Evolutionary conservation across 2,888 invertebrate species (phyloP), one percentile per base, ranked within the genome.

Genomic region (Zaprionus bogoriensis): DNA sequence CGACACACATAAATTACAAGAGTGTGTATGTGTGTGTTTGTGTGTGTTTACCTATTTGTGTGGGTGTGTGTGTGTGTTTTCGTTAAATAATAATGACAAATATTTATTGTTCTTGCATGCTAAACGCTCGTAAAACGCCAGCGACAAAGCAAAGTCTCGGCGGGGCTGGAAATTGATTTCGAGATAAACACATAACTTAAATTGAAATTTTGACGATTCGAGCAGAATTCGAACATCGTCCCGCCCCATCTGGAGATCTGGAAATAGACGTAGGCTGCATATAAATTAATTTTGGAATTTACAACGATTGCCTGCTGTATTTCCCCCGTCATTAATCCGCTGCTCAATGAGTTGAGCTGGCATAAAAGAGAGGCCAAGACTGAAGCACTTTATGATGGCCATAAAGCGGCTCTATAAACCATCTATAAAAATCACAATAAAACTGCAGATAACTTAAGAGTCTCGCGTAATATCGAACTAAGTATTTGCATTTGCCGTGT

Each of bases 21-120:
- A 32, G 12, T 36, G 7, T 3, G 2, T 6, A 2, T 6, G 14
- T 14, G 9, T 4, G 32, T 36, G 32, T 32, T 12, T 32, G 32
- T 32, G 32, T 7, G 14, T 7, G 7, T 32, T 6, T 32, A 3
- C 17, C 14, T 17, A 0, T n/a, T 2, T n/a, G 4, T 19, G 17
- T 19, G 39, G 9, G 14, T 20, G 17, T 41, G 44, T 36, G 9
- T 30, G 42, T 30, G 32, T 41, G 9, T 10, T 44, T 28, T 38
- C 6, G 25, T 22, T 42, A 28, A 38, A 19, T 30, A 14, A 42
- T 28, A 28, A 3, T 23, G 36, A 27, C 27, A 44, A 51, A 41
- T 55, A 42, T 63, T 64, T 72, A 69, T 73, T 69, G 51, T 61
- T 38, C 52, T 52, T 46, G 70, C 70, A 75, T 63, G 68, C 28